A percentile compares a stretch with the other conserved stretches of the same genome.
Evolutionary conservation across 2,797 vertebrate genomes (phyloP).

Genomic region (Silurus aristotelis): DNA sequence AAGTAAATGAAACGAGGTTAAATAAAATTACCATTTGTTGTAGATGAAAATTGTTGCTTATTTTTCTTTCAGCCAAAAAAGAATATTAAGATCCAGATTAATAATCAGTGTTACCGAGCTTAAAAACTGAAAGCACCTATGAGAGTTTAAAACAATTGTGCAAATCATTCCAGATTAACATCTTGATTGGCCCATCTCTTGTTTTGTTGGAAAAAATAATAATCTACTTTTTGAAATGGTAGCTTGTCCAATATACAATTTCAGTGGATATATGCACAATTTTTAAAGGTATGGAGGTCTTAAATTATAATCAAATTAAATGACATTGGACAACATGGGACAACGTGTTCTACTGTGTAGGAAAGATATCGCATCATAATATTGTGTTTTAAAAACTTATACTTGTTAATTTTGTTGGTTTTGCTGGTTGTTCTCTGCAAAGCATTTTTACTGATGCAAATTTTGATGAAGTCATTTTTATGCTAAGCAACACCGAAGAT

Average conservation of each 20-base stretch:
- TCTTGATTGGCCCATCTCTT: background rate
- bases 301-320: background rate
- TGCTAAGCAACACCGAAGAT: no score
- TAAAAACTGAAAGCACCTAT: no score
- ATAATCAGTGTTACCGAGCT: background rate
- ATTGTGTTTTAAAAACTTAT: background rate
- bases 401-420: background rate
- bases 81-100: background rate
- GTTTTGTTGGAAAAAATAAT: background rate
- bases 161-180: background rate
- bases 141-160: background rate
- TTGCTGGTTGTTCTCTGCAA: background rate
- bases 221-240: background rate
- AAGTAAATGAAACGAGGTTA: no score
- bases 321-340: no score
- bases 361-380: no score
- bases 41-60: background rate
- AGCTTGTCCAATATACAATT: no score
- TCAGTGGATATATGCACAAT: background rate
- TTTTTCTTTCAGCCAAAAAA: background rate
- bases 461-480: no score
- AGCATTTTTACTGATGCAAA: background rate
- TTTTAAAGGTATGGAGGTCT: background rate
- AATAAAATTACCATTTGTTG: background rate
- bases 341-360: no score